Base-by-base conservation (phyloP, 2,113 vertebrate genomes). In the Chascanopsetta lugubris region DNA sequence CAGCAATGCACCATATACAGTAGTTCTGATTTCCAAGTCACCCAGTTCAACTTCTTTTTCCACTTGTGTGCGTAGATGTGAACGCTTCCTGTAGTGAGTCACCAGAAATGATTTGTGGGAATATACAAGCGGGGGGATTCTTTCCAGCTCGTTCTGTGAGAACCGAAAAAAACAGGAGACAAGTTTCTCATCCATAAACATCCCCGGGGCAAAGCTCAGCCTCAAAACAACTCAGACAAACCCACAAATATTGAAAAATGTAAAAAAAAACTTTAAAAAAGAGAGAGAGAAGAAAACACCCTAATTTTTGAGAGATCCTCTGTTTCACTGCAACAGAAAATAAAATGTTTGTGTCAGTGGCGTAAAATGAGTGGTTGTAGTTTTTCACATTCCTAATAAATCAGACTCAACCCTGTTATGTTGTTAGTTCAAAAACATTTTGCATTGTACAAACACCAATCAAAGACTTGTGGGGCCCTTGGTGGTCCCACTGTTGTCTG, bases 141-240 rank as follows among this genome's bases (percentile, higher is more conserved):
- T 67, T 75, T 71, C 69, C 61, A 47, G 59, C 32, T 7, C 61
- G 15, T 51, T 77, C 25, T 61, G 50, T 59, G 75, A 40, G 38
- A n/a, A n/a, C n/a, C n/a, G 38, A 18, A 42, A 17, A 18, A 42
- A 42, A 42, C 17, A 42, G 36, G 5, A 68, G 53, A 58, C 20
- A 20, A n/a, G 15, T 67, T 70, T 64, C 51, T 75, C 47, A 29
- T 82, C 64, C 72, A 61, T 67, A 70, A 82, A 73, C 63, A 79
- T 67, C 13, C 75, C 34, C 9, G 5, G 32, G 20, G 69, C 22
- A 50, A 59, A 40, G 27, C 18, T 22, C 25, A 27, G 47, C 50
- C 45, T 47, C 65, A 77, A 9, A 65, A 56, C 51, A 25, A 38
- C 46, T 24, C 30, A 45, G 65, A 69, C n/a, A 61, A 74, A 50